Evolutionary conservation across 2,113 vertebrate species (phyloP).

Genomic region (Tretioscincus oriximinensis): DNA sequence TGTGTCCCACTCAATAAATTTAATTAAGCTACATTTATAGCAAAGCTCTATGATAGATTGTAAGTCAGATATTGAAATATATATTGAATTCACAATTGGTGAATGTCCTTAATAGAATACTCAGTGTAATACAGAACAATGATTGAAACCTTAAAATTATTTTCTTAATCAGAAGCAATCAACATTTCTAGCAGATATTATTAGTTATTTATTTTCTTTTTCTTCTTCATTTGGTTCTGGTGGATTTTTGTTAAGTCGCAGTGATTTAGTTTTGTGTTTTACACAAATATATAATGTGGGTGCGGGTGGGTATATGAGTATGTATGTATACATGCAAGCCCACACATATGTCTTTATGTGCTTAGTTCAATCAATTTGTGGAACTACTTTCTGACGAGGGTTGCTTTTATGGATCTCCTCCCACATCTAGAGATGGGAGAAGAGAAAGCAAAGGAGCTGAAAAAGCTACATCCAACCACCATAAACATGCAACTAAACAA

Average conservation of each 20-base stretch:
- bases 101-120: slow-evolving; percentile 34
- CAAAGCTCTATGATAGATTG: slow-evolving; percentile 21
- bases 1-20: slow-evolving; percentile 44
- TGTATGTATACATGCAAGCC: background rate
- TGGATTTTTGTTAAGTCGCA: slow-evolving; percentile 71
- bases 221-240: slow-evolving; percentile 60
- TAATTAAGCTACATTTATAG: slow-evolving; percentile 3
- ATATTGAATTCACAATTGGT: slow-evolving; percentile 39
- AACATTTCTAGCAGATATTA: slow-evolving; percentile 72
- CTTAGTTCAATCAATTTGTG: background rate
- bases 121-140: slow-evolving; percentile 28
- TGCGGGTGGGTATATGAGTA: background rate
- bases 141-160: slow-evolving; percentile 53
- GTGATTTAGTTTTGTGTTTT: slow-evolving; percentile 74
- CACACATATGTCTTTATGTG: background rate
- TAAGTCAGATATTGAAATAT: slow-evolving; percentile 52
- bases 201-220: slow-evolving; percentile 72
- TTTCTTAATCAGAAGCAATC: slow-evolving; percentile 69
- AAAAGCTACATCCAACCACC: background rate
- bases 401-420: background rate
- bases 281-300: slow-evolving; percentile 57
- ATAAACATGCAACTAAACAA: background rate
- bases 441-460: background rate
- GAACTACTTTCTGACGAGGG: background rate
- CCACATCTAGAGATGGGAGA: background rate